Base-by-base conservation (phyloP, 2,888 invertebrate genomes). In the Nomada fabriciana region DNA sequence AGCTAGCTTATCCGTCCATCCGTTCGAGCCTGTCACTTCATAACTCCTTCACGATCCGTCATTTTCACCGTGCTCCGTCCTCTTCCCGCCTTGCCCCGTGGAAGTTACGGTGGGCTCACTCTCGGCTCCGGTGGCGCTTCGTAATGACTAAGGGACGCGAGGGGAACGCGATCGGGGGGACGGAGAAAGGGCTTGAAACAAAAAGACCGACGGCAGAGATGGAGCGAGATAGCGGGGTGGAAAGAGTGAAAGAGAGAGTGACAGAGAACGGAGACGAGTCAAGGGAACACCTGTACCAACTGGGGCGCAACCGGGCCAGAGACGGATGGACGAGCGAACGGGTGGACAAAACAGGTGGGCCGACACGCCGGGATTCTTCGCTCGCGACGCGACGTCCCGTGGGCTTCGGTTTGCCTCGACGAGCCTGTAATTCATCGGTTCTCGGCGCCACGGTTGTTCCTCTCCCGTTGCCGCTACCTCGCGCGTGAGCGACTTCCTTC, bases 231-330 rank as follows among this genome's bases (percentile, higher is more conserved):
- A 15, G 70, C 20, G 57, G 57, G 25, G 13, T 13, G 13, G 25
- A 36, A 5, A 47, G 60, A 36, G 60, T 63, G 70, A 71, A 77
- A 73, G 70, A 52, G 55, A 43, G n/a, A 11, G 65, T 1, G 25
- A 20, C 13, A 13, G 13, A 13, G 25, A 82, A 75, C 65, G 70
- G 61, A 86, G 88, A 86, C 88, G 86, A 91, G 89, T 90, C 89
- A 89, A 91, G 89, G 83, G 91, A 92, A 93, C 93, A 93, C 92
- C 93, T 93, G 93, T 93, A 93, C 93, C 93, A 93, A 93, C 93
- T 93, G 93, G 93, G 91, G 93, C 93, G 90, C 91, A 91, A 91
- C 92, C 90, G 83, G 90, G 87, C 86, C 84, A 84, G 86, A 86
- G 87, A 88, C 88, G 90, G 90, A 89, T 85, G 89, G 91, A 85